Conservation (phyloP, 2,888 invertebrate genomes). For the Amaurobius ferox region DNA sequence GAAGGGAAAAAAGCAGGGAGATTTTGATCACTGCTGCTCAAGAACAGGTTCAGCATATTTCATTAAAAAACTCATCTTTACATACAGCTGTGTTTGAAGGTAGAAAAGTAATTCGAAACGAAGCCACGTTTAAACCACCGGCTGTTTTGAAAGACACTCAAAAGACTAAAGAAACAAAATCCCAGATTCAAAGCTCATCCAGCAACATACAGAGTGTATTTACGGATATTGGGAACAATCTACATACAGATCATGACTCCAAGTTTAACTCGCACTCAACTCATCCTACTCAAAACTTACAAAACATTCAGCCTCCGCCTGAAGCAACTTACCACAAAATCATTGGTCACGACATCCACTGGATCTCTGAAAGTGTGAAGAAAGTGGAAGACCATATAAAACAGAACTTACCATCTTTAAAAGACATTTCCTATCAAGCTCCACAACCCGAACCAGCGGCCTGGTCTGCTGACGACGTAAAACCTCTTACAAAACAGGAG, state of each 20-base stretch:
- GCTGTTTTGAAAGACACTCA: not conserved
- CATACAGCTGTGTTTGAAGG: not conserved
- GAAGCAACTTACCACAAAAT: slow-evolving; percentile 14
- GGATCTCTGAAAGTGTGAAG: slow-evolving; percentile 33
- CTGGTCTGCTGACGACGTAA: slow-evolving; percentile 39
- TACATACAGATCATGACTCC: not conserved
- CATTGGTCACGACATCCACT: slow-evolving; percentile 54
- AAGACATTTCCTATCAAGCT: not conserved
- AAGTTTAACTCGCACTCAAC: not conserved
- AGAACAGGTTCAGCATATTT: not conserved
- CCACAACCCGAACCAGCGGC: slow-evolving; percentile 38
- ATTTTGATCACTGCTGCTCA: not conserved
- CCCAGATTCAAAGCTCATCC: slow-evolving; percentile 4
- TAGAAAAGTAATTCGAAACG: not conserved
- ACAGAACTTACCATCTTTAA: slow-evolving; percentile 26
- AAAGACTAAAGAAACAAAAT: not conserved
- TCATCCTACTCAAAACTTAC: no score
- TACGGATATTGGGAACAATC: not conserved
- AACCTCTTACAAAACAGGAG: slow-evolving; percentile 19
- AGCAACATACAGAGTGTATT: slow-evolving; percentile 13
- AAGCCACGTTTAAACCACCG: not conserved
- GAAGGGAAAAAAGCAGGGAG: not conserved
- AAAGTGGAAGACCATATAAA: slow-evolving; percentile 2
- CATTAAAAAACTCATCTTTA: not conserved
- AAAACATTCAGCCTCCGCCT: no score